phyloP scores from a whole-genome alignment of 2,888 invertebrate species.

The Reticulitermes lucifugus region DNA sequence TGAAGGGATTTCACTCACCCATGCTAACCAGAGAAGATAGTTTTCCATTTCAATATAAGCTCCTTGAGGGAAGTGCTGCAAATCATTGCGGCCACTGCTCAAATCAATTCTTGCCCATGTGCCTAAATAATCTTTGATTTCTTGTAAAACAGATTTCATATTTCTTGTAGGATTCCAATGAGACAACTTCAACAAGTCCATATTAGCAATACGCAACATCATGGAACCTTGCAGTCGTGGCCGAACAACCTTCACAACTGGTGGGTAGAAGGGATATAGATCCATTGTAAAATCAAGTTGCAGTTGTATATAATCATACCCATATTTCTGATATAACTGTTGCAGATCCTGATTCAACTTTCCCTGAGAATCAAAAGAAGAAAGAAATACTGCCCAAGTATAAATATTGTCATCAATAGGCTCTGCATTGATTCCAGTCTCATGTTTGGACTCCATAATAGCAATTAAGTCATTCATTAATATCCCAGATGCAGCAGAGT shows the following conservation, averaged over 20 bases:
- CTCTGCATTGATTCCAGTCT: slow-evolving; percentile 58
- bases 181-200: slow-evolving; percentile 61
- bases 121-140: slow-evolving; percentile 60
- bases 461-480: slow-evolving; percentile 61
- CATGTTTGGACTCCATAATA: slow-evolving; percentile 58
- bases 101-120: slow-evolving; percentile 59
- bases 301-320: slow-evolving; percentile 60
- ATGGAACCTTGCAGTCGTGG: slow-evolving; percentile 59
- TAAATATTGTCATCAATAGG: slow-evolving; percentile 61
- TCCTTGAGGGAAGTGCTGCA: slow-evolving; percentile 57
- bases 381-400: slow-evolving; percentile 60
- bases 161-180: slow-evolving; percentile 61
- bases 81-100: slow-evolving; percentile 58
- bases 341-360: slow-evolving; percentile 58
- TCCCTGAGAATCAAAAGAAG: slow-evolving; percentile 56
- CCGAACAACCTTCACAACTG: slow-evolving; percentile 60
- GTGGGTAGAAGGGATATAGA: slow-evolving; percentile 62
- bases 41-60: slow-evolving; percentile 61
- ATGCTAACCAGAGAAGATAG: slow-evolving; percentile 59
- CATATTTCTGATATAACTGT: slow-evolving; percentile 57
- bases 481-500: slow-evolving; percentile 60
- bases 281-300: slow-evolving; percentile 61
- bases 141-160: slow-evolving; percentile 59
- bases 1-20: slow-evolving; percentile 56
- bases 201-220: slow-evolving; percentile 53